Percentiles rank a stretch among this genome's conserved stretches.
Evolutionary conservation across 1,140 invertebrate species (phyloP).

Genomic region (Phymastichus coffea): DNA sequence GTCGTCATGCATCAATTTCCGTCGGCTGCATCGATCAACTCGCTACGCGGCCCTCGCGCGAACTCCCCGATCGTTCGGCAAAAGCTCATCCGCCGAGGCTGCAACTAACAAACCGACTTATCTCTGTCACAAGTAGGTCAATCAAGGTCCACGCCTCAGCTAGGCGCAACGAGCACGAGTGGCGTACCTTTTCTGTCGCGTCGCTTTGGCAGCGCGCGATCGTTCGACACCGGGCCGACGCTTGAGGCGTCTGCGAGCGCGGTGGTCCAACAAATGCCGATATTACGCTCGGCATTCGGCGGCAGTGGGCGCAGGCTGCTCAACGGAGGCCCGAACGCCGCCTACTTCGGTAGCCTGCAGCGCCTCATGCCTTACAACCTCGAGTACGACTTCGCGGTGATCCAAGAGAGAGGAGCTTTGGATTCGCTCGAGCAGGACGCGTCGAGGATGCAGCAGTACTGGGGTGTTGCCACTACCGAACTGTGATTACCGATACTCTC

Average conservation of each 20-base stretch:
- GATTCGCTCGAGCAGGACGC: conserved; percentile 75
- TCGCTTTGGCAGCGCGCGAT: conserved; percentile 77
- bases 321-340: conserved; percentile 76
- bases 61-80: too few species aligned
- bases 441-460: conserved; percentile 81
- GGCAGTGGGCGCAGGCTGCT: conserved; percentile 57
- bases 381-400: conserved; percentile 80
- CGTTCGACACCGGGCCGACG: conserved; percentile 57
- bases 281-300: conserved; percentile 36
- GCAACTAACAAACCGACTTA: too few species aligned
- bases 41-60: too few species aligned
- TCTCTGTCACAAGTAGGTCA: too few species aligned
- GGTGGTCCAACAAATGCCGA: conserved; percentile 10
- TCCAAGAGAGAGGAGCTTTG: conserved; percentile 69
- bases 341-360: conserved; percentile 82
- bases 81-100: too few species aligned
- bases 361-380: conserved; percentile 81
- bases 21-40: too few species aligned
- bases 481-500: too few species aligned
- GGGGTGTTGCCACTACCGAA: conserved; percentile 83
- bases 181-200: conserved; percentile 65
- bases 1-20: too few species aligned
- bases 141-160: conserved; percentile 51
- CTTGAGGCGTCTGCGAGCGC: background rate
- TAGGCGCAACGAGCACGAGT: conserved; percentile 28